Base-by-base conservation (phyloP, 2,797 vertebrate genomes). In the Pygocentrus nattereri region DNA sequence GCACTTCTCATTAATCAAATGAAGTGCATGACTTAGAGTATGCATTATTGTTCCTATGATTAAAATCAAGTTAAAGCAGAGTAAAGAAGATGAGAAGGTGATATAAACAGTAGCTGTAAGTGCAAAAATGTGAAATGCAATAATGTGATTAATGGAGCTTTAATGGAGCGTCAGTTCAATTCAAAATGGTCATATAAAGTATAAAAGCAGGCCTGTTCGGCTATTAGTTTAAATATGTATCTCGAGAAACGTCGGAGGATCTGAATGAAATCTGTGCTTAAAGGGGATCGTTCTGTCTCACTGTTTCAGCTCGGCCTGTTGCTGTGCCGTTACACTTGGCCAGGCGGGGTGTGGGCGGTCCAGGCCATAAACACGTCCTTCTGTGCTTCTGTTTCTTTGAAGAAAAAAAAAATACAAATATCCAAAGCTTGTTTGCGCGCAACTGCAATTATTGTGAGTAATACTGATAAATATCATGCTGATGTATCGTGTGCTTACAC, bases 261-360 rank as follows among this genome's bases (percentile, higher is more conserved):
- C 68, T 70, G 38, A 50, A 25, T 49, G 16, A 52, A 50, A 52
- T 52, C 47, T 31, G 58, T 41, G 25, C 13, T 52, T 16, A 50
- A 30, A 58, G 56, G n/a, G 15, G 56, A 67, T 31, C 0, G 3
- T 44, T 34, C n/a, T 64, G 38, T 72, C 58, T 52, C 61, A 27
- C 54, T 49, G 30, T n/a, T 56, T 65, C 5, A 16, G 49, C 25
- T 12, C 31, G n/a, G 34, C 21, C 64, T 25, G 23, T 54, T 65
- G 64, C 71, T 65, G 71, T 58, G 56, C 58, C 30, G 13, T 80
- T 73, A 15, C 58, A 25, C 69, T 65, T 21, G 34, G 10, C 61
- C 71, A 68, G 34, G 47, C 49, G 11, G 31, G 71, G 52, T 56
- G 61, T 74, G 38, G 23, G 31, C 13, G 31, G 23, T 47, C 34